A percentile compares a stretch with the other conserved stretches of the same genome.
These are phyloP conservation scores for Cacoxenus indagator DNA, from an alignment of 2,888 invertebrate genomes.

Conservation along the genomic window DNA sequence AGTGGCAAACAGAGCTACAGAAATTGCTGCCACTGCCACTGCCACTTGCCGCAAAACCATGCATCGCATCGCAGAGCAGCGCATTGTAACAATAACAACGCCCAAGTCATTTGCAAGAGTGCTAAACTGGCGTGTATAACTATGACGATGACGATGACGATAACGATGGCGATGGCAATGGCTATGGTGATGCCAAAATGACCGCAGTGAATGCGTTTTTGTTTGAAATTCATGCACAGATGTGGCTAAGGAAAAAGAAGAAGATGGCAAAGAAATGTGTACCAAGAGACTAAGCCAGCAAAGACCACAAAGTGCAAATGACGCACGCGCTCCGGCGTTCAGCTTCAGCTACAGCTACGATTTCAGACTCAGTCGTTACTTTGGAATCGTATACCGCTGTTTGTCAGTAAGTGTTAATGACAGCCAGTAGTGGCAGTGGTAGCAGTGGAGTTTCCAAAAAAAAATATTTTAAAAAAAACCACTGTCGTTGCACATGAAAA, in stretches of 20 bases:
- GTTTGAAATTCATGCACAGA: background rate
- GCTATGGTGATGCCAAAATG: background rate
- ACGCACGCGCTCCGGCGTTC: background rate
- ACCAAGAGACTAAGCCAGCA: background rate
- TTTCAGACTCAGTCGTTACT: background rate
- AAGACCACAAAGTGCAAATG: background rate
- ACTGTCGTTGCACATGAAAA: too few species aligned
- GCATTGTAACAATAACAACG: background rate
- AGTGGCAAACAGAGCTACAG: background rate
- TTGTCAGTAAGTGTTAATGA: background rate
- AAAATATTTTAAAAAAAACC: too few species aligned
- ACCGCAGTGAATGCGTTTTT: background rate
- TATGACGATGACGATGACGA: background rate
- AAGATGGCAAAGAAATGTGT: background rate
- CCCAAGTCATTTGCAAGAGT: slow-evolving; percentile 6
- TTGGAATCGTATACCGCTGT: too few species aligned
- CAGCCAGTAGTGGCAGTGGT: background rate
- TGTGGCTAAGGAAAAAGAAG: background rate
- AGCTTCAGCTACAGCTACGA: background rate
- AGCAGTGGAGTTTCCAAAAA: background rate
- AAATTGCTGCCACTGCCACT: background rate
- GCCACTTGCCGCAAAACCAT: background rate
- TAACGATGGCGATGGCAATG: background rate
- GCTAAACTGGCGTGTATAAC: background rate
- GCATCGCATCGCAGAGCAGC: background rate